Evolutionary conservation across 2,888 invertebrate genomes (phyloP), one percentile per base, ranked within the genome.

Genomic region (Cataglyphis cursor): DNA sequence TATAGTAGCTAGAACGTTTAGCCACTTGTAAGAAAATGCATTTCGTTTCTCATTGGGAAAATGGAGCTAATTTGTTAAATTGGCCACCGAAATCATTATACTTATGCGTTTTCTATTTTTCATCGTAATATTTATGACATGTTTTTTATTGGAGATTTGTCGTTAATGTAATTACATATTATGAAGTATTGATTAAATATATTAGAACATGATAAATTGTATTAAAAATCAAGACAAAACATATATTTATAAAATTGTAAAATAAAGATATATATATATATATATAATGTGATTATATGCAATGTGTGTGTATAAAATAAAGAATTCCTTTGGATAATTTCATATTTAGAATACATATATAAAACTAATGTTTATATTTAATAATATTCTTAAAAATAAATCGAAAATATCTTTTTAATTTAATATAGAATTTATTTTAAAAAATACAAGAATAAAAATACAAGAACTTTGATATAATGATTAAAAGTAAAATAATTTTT

Each of bases 1-100:
- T 51, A 35, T 6, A 21, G 31, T 68, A 68, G 21, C 31, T n/a
- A 2, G n/a, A 18, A 28, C 48, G 28, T 51, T 74, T 74, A 74
- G 48, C 35, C 6, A 15, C 44, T 74, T 8, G 35, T 64, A 51
- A 62, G n/a, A 74, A 74, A 74, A 35, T 51, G 62, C 62, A 48
- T 74, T 48, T 62, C n/a, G 10, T 18, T 62, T 62, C 3, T 51
- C 48, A 31, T 74, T 51, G 35, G 10, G 48, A 3, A 62, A 74
- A 48, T 35, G 10, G 21, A 62, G 18, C 35, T 64, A 38, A 48
- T 74, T 62, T 31, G 35, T 62, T 62, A 62, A 74, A 62, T 48
- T 35, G 35, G 18, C 9, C 2, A 10, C 5, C 31, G 1, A 48
- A 74, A 48, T 44, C 18, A 15, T 48, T 28, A 31, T 41, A 15